Base-by-base conservation (phyloP, 1,140 invertebrate species). In the Drosophila subpulchrella region DNA sequence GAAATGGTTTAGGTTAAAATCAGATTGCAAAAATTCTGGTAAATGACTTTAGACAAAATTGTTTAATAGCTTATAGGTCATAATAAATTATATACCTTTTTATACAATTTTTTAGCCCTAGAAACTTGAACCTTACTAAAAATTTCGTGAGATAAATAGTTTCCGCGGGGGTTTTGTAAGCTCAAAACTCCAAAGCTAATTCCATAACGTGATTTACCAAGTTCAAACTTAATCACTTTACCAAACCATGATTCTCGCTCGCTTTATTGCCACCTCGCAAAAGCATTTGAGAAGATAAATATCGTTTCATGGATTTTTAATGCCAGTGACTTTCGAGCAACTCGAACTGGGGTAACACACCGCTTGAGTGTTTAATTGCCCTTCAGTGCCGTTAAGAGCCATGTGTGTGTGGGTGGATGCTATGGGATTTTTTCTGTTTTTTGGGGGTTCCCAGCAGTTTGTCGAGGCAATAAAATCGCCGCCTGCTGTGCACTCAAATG, bases 281-380 rank as follows among this genome's bases (percentile, higher is more conserved):
- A 44, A 47, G 41, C 65, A 32, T 70, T 70, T 48, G 51, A 30
- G 36, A 50, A 71, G 65, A 71, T 71, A 71, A 71, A 71, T 41
- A 71, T 57, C 51, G 65, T n/a, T 71, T 71, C 44, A 71, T 71
- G 67, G 65, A 58, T 58, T 71, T 71, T 48, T 71, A 71, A 71
- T 71, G 53, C 44, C 53, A 48, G 41, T 71, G 67, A 71, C 67
- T 71, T 71, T 71, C 36, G 42, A 38, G 42, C 30, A 70, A 39
- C 51, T 70, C 65, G 51, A 8, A 34, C 38, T 15, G 50, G 42
- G 42, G 50, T 46, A 56, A 24, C 48, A 44, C 42, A 54, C 61
- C 75, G 78, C 72, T 80, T 62, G 61, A 66, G 72, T 65, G 61
- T 76, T 77, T 85, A 84, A 83, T 83, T 83, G 80, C 76, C 54